Base-by-base conservation (phyloP, 2,888 invertebrate species). In the Pristionchus japonicus region DNA sequence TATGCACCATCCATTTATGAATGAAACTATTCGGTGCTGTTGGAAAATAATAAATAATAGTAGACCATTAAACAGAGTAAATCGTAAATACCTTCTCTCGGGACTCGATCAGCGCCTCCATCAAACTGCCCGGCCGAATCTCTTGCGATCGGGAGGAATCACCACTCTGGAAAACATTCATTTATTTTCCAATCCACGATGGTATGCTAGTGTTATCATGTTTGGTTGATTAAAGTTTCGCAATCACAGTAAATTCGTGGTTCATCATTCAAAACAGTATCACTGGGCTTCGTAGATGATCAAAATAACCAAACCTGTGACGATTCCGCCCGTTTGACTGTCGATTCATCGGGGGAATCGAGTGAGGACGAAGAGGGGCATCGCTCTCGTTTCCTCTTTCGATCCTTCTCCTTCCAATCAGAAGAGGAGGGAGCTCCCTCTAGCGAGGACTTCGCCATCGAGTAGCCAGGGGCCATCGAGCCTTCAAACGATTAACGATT, bases 41-140 rank as follows among this genome's bases (percentile, higher is more conserved):
- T n/a, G 52, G 20, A 52, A 23, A 52, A 52, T 17, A 20, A 4
- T 20, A 13, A 20, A 43, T 37, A 40, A 31, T n/a, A 61, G 61
- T 61, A 17, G 17, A 40, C 2, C 34, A 43, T 27, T 11, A 23
- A 57, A 57, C 9, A n/a, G 6, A 57, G 23, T 23, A 67, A 67
- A 20, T 13, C 27, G 27, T 34, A n/a, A n/a, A n/a, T n/a, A 77
- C 77, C 47, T 43, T 77, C 43, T 77, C 77, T 40, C 47, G 43
- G 17, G 47, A 43, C 20, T 77, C 77, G 27, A 77, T 77, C n/a
- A 77, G 77, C 17, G 77, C 77, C 23, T 77, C 77, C 43, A 77
- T 43, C n/a, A 77, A 40, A 43, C 43, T 77, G 77, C 77, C 77
- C 27, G 43, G 77, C 17, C 27, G 23, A 20, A 77, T n/a, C 27